Evolutionary conservation across 1,140 invertebrate species (phyloP).

Genomic region (Pseudomyrmex pallidus): DNA sequence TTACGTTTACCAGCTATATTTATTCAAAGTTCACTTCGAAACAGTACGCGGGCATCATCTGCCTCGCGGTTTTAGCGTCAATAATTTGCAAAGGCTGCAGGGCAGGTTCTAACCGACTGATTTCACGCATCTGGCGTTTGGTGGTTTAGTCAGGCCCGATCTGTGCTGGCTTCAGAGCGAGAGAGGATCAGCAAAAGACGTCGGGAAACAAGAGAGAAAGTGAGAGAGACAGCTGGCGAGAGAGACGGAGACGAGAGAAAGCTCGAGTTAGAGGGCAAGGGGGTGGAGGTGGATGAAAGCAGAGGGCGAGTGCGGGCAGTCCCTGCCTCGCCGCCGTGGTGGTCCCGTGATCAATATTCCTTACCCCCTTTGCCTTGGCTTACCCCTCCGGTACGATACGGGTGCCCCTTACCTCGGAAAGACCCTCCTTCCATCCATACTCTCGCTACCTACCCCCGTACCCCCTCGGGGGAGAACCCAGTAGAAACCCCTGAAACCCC

Average conservation of each 20-base stretch:
- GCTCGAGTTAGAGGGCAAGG: conserved; percentile 30
- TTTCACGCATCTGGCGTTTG: conserved; percentile 85
- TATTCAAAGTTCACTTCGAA: conserved; percentile 36
- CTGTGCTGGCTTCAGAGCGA: conserved; percentile 39
- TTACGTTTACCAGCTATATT: conserved; percentile 23
- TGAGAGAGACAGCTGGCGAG: conserved; percentile 36
- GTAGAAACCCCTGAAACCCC: conserved; percentile 81
- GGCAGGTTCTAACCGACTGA: conserved; percentile 81
- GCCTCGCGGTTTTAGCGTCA: conserved; percentile 78
- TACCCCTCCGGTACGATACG: conserved; percentile 79
- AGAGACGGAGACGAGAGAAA: conserved; percentile 39
- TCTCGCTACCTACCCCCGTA: conserved; percentile 62
- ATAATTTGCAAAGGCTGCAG: conserved; percentile 79
- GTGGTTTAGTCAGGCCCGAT: conserved; percentile 80
- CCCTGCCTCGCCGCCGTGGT: conserved; percentile 75
- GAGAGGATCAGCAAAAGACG: conserved; percentile 64
- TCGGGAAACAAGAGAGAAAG: conserved; percentile 44
- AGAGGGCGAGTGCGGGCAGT: conserved; percentile 76
- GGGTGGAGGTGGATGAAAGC: conserved; percentile 38
- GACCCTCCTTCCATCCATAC: conserved; percentile 69
- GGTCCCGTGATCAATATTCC: conserved; percentile 85
- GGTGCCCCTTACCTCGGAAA: conserved; percentile 75
- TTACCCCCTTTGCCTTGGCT: conserved; percentile 84
- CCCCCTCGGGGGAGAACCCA: conserved; percentile 72
- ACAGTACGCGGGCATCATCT: conserved; percentile 67